Conservation (phyloP, 1,140 invertebrate species). For the Harlomillsia oculata region DNA sequence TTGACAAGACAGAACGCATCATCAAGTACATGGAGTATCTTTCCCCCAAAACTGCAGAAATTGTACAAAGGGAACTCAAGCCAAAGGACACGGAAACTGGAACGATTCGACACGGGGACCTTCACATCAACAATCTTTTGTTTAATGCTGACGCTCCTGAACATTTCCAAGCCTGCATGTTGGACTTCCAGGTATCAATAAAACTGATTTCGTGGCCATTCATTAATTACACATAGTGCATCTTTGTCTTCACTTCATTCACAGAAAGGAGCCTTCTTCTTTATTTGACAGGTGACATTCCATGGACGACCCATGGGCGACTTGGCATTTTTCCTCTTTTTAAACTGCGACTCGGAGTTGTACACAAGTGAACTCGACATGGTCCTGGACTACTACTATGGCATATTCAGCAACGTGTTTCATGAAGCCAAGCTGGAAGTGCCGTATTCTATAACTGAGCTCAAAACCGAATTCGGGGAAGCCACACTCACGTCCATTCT, state of each 20-base stretch:
- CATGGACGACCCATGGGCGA: constrained; percentile 1
- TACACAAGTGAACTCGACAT: background rate
- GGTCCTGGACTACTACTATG: background rate
- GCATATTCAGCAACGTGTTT: background rate
- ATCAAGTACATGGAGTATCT: background rate
- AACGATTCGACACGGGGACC: constrained; percentile 1
- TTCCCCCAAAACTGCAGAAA: background rate
- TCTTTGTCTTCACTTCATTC: no score
- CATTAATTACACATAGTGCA: no score
- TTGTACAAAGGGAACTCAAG: background rate
- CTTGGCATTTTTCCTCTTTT: constrained; percentile 3
- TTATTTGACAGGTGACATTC: no score
- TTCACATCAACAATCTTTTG: constrained; percentile 2
- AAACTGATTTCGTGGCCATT: no score
- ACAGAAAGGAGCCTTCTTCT: no score
- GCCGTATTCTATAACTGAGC: background rate
- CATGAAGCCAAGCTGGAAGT: background rate
- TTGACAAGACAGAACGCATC: no score
- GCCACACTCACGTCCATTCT: background rate
- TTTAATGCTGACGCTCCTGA: background rate
- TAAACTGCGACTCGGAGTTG: background rate
- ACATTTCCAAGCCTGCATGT: no score
- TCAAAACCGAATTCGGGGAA: background rate
- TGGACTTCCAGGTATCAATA: no score
- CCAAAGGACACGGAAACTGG: background rate